A percentile compares a stretch with the other conserved stretches of the same genome.
phyloP scores from a whole-genome alignment of 2,888 invertebrate species.

The Alloscopus bannaensis region DNA sequence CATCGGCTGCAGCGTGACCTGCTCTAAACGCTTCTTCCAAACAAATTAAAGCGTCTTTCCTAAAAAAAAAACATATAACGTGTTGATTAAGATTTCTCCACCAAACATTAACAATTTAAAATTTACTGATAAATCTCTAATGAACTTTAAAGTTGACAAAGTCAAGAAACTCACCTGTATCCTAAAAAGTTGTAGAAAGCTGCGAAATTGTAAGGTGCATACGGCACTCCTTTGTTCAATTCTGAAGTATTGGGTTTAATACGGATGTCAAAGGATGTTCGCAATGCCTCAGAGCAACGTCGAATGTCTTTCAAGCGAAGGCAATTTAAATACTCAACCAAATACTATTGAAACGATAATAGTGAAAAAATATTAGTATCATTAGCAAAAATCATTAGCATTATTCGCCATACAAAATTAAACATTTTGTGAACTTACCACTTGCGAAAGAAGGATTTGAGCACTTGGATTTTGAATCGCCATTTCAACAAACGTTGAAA shows the following conservation, averaged over 20 bases:
- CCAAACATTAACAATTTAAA: background rate
- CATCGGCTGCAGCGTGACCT: conserved; percentile 69
- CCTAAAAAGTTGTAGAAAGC: conserved; percentile 67
- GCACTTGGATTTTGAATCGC: conserved; percentile 68
- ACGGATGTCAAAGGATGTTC: conserved; percentile 70
- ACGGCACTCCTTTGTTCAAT: conserved; percentile 69
- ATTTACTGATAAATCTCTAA: too few relatives aligned
- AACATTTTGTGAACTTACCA: conserved; percentile 43
- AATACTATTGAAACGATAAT: conserved; percentile 89
- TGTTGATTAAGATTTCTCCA: conserved; percentile 9
- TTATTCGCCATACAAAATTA: background rate
- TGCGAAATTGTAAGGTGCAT: conserved; percentile 71
- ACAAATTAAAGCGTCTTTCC: conserved; percentile 66
- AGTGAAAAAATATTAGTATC: background rate
- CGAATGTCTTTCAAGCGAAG: conserved; percentile 85
- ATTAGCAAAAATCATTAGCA: background rate
- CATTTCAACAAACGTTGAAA: conserved; percentile 67
- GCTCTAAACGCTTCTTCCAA: conserved; percentile 71
- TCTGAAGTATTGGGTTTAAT: conserved; percentile 70
- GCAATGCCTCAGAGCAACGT: conserved; percentile 61
- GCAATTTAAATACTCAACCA: conserved; percentile 92
- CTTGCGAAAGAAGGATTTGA: conserved; percentile 63
- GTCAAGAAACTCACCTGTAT: conserved; percentile 59
- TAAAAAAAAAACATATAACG: conserved; percentile 34
- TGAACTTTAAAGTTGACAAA: too few relatives aligned